Base-by-base conservation (phyloP, 1,140 invertebrate genomes). In the Drosophila takahashii region DNA sequence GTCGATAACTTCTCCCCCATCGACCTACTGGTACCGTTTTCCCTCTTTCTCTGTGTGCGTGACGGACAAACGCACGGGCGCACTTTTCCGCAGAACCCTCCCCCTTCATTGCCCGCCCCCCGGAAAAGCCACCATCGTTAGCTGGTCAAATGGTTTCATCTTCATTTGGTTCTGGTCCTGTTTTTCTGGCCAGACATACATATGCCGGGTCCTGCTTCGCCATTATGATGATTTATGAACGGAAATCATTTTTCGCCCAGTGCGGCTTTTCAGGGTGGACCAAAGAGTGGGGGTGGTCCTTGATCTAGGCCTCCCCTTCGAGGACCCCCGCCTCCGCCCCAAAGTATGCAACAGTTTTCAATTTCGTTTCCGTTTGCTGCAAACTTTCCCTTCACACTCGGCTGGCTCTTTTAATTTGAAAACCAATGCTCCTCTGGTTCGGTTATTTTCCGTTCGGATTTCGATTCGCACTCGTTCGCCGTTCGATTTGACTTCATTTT, bases 211-310 rank as follows among this genome's bases (percentile, higher is more conserved):
- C 26, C 70, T 47, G 50, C 44, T 56, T 61, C 27, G 70, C 83
- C 83, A 87, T 86, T 83, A 87, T 81, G 75, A 86, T 86, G 83
- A 87, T 86, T 86, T 87, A 86, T 86, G 79, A 73, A 73, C 79
- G 83, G 83, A 86, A 87, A 86, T 86, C 79, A 87, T 86, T 87
- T 86, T 81, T 69, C 75, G 61, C 52, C 22, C 60, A 27, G 41
- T 44, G 48, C 56, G 45, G 32, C 44, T 67, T 67, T 67, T 51
- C 27, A 41, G 64, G 45, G 27, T 27, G 29, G 16, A 42, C 11
- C 26, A 18, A 27, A 22, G 22, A 22, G 22, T 22, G 13, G 4
- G 27, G 29, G 27, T 27, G 41, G 29, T 18, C 4, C 11, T 45
- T 36, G 57, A 36, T 15, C 65, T 42, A 53, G 60, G 48, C 61